Evolutionary conservation across 2,113 vertebrate species (phyloP), one percentile per base, ranked within the genome.

Genomic region (Melanocharis versteri): DNA sequence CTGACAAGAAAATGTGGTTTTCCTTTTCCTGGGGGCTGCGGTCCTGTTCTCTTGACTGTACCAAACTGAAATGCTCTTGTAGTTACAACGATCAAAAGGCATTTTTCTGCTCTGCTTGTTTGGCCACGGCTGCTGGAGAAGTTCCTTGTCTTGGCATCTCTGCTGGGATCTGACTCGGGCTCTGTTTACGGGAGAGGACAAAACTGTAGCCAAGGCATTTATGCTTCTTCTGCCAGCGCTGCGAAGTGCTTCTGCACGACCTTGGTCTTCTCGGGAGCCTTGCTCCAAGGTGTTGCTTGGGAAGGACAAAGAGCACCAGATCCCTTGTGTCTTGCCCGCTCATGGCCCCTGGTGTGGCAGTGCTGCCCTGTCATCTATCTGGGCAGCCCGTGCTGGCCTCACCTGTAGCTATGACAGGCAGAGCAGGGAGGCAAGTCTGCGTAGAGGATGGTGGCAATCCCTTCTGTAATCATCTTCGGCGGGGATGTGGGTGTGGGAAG

Each of bases 1-100:
- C 71, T 86, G 85, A 88, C 94, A 90, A 93, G 94, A 90, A 80
- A 90, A 62, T 37, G 82, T 92, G 87, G 68, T 95, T 96, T 97
- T 94, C 85, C 64, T 96, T 6, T 90, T 90, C 83, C 47, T 80
- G 47, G 68, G 56, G 69, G 8, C 64, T 93, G 75, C 1, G n/a
- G 84, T 91, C 71, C 61, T 85, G 35, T 80, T 94, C 60, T 83
- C 66, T 85, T 65, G 16, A 23, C 50, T 77, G 26, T 60, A 73
- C 64, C 51, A 80, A 69, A 39, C 22, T 48, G 66, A 83, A 92
- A 78, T 56, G 50, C 58, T 70, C 18, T 73, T 92, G 68, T 47
- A 93, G 68, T 90, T 94, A 73, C 1, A 2, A 23, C 0, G 3
- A 80, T 86, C 54, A 85, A 77, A 95, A 83, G 68, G 39, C 60